Percentiles rank a stretch among this genome's conserved stretches.
Evolutionary conservation across 2,797 vertebrate genomes (phyloP).

Genomic region (Zalophus californianus): DNA sequence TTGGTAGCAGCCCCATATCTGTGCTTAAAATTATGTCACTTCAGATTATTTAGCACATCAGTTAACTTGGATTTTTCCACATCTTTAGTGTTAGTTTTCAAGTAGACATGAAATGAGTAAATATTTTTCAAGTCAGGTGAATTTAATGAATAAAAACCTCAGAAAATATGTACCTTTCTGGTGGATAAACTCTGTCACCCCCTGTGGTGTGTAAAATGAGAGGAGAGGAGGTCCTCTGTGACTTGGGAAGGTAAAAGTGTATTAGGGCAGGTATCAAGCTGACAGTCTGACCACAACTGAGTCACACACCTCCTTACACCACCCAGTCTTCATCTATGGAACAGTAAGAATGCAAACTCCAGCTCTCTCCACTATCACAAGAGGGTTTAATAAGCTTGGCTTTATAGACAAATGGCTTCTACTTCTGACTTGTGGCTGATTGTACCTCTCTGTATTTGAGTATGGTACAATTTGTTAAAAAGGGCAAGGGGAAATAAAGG

Average conservation of each 20-base stretch:
- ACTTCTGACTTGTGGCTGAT: background rate
- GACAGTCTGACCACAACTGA: background rate
- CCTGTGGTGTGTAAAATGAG: background rate
- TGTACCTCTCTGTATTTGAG: background rate
- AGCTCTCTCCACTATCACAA: background rate
- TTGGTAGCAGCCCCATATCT: background rate
- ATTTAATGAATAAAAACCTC: background rate
- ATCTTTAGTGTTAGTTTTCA: background rate
- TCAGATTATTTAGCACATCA: background rate
- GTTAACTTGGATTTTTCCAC: background rate
- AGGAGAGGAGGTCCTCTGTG: background rate
- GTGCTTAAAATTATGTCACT: background rate
- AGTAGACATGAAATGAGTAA: background rate
- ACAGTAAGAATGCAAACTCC: background rate
- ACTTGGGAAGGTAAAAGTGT: background rate
- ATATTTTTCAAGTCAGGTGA: background rate
- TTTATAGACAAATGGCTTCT: conserved; percentile 28
- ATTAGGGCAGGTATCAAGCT: background rate
- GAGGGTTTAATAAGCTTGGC: background rate
- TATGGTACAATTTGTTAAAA: background rate
- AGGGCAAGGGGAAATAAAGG: conserved; percentile 17
- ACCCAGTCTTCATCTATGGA: background rate
- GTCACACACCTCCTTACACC: background rate
- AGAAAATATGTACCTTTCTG: background rate
- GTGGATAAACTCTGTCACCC: background rate